Base-by-base conservation (phyloP, 2,797 vertebrate species). In the Anguilla megastoma region DNA sequence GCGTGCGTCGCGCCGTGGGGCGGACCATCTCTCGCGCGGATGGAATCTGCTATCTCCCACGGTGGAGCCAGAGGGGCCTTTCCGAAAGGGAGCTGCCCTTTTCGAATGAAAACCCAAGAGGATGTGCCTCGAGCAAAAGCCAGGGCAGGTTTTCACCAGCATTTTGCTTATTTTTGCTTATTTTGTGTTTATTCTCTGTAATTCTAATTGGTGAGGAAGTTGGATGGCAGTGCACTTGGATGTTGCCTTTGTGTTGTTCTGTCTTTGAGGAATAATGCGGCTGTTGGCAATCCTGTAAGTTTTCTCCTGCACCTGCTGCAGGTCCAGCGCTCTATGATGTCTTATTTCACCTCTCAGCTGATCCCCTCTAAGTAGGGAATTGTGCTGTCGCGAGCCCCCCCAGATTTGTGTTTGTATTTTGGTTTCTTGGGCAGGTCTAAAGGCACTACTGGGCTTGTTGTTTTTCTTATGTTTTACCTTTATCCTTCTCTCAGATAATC, bases 1-100 rank as follows among this genome's bases (percentile, higher is more conserved):
- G 33, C 50, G 7, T 52, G 16, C 10, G 16, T 21, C 7, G 58
- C 36, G 18, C 16, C 2, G 16, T 36, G 5, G 41, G 79, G 58
- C 2, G 45, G 33, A 12, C 33, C 2, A 18, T 10, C 36, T 6
- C 56, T 88, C 82, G 16, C 5, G 52, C 80, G 83, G 66, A 96
- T 96, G 96, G 95, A 94, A 85, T 94, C 94, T 3, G 85, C 94
- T n/a, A 93, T 93, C 30, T 91, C 83, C 83, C 52, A 24, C 27
- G 7, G 45, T 27, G 6, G 87, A 18, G 58, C 80, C 45, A 91
- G 92, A 56, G 94, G 93, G 0, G 86, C 91, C 24, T 90, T 88
- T 79, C 89, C 93, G 0, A 92, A 94, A 76, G 94, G 94, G 90
- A 94, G 85, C 58, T 94, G 89, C 94, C 93, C 56, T 50, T 95